phyloP scores from a whole-genome alignment of 2,113 vertebrate genomes.

The Dascyllus trimaculatus region DNA sequence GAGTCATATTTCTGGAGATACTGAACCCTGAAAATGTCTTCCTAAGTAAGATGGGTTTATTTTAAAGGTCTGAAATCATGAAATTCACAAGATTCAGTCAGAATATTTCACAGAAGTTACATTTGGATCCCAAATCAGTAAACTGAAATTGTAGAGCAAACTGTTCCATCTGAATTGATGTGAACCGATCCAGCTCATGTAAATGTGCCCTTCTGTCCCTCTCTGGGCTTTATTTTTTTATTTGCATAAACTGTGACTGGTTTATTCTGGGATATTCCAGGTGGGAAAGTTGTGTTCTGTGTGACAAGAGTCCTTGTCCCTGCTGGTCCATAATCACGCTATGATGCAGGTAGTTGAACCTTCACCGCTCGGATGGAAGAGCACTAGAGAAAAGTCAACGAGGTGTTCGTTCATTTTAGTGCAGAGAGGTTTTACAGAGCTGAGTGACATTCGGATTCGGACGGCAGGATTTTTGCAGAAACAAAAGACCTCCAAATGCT shows the following conservation, averaged over 20 bases:
- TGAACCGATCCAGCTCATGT: no score
- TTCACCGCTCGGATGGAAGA: slow-evolving; percentile 23
- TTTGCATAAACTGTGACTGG: not conserved
- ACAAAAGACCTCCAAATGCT: slow-evolving; percentile 26
- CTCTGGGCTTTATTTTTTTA: no score
- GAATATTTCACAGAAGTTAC: no score
- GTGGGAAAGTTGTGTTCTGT: slow-evolving; percentile 1
- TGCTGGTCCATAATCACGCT: slow-evolving; percentile 11
- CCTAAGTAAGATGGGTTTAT: no score
- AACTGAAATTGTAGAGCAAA: no score
- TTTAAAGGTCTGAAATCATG: no score
- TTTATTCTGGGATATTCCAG: not conserved
- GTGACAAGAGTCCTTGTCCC: slow-evolving; percentile 49
- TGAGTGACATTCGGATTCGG: slow-evolving; percentile 48
- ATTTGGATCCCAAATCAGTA: no score
- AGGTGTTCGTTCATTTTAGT: slow-evolving; percentile 53
- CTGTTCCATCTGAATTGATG: no score
- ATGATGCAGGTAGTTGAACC: slow-evolving; percentile 55
- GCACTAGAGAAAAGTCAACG: slow-evolving; percentile 64
- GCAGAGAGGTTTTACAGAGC: slow-evolving; percentile 44
- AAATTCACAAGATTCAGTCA: no score
- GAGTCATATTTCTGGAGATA: no score
- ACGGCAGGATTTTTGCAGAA: slow-evolving; percentile 32
- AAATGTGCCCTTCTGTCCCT: no score
- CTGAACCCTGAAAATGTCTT: no score